Base-by-base conservation (phyloP, 2,888 invertebrate species). In the Zygogramma bicolorata region DNA sequence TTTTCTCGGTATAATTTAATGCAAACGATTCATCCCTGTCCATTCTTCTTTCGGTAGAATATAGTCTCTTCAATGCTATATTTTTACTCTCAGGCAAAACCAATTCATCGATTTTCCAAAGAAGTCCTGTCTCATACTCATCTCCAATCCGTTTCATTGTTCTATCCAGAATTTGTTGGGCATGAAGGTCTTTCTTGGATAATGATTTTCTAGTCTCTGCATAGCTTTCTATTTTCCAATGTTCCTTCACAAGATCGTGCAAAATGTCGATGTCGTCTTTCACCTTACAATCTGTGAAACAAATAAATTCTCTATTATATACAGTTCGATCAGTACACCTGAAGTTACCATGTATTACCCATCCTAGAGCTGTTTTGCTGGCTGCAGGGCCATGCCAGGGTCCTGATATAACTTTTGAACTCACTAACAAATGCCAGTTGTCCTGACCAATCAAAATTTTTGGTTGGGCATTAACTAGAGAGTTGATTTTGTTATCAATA, bases 81-180 rank as follows among this genome's bases (percentile, higher is more conserved):
- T 61, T 25, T 53, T 62, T 69, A 27, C 69, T 69, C 7, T 69
- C 49, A 10, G 69, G 63, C 20, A 62, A 3, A 15, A 38, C 27
- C 18, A 38, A 10, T 18, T 69, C 38, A 6, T 25, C 34, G 10
- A 5, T 10, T 38, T 38, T 61, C 69, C 57, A 53, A 10, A 69
- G 15, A 8, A 69, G 63, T n/a, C 69, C 63, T 15, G 57, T 62
- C 15, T 62, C 69, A 22, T 8, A 62, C 38, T 29, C 62, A 18
- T 62, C 25, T 27, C 58, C 57, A 53, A 53, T 25, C 15, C 57
- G 22, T 62, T 42, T 34, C 38, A 29, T 53, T 7, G 69, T 69
- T 7, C n/a, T 29, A n/a, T 53, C 25, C 13, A 63, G 18, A 25
- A 63, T 63, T 25, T 38, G 13, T 34, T 57, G 29, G 7, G 62